phyloP scores from a whole-genome alignment of 2,888 invertebrate species.

The Drosophila diplacantha region DNA sequence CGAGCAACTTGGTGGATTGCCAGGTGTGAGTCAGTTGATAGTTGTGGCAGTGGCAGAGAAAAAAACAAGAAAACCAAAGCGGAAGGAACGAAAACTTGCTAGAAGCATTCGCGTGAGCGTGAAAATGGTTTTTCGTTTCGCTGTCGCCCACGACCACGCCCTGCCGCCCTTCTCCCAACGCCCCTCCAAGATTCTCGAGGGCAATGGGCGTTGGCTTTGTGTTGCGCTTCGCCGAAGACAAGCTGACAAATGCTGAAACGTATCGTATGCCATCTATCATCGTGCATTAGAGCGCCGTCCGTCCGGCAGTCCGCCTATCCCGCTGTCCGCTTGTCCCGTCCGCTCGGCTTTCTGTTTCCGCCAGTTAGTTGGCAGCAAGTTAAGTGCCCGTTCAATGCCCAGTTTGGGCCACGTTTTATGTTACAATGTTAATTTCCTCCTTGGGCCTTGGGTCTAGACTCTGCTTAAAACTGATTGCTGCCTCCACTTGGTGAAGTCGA shows the following conservation, averaged over 20 bases:
- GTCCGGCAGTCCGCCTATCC: constrained; percentile 20
- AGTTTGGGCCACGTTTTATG: constrained; percentile 61
- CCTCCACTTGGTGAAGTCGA: constrained; percentile 20
- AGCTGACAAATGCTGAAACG: constrained; percentile 73
- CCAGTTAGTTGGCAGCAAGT: constrained; percentile 61
- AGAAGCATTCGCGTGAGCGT: constrained; percentile 71
- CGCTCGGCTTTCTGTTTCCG: constrained; percentile 31
- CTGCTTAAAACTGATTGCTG: constrained; percentile 65
- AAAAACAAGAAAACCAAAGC: constrained; percentile 8
- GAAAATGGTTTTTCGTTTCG: constrained; percentile 71
- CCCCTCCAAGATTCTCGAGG: constrained; percentile 7
- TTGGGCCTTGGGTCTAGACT: constrained; percentile 52
- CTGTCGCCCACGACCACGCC: constrained; percentile 42
- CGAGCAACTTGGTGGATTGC: constrained; percentile 40
- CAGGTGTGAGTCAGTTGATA: constrained; percentile 69
- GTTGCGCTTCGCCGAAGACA: constrained; percentile 70
- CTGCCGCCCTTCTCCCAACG: neutral
- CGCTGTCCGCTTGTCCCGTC: constrained; percentile 29
- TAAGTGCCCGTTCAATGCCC: constrained; percentile 73
- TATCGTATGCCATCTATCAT: constrained; percentile 74
- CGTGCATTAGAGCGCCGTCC: constrained; percentile 63
- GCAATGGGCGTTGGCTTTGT: constrained; percentile 65
- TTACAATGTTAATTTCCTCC: constrained; percentile 69
- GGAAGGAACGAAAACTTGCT: constrained; percentile 57
- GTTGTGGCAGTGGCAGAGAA: constrained; percentile 48